Percentiles rank a stretch among this genome's conserved stretches.
phyloP scores from a whole-genome alignment of 2,797 vertebrate genomes.

The Leptodactylus fallax region DNA sequence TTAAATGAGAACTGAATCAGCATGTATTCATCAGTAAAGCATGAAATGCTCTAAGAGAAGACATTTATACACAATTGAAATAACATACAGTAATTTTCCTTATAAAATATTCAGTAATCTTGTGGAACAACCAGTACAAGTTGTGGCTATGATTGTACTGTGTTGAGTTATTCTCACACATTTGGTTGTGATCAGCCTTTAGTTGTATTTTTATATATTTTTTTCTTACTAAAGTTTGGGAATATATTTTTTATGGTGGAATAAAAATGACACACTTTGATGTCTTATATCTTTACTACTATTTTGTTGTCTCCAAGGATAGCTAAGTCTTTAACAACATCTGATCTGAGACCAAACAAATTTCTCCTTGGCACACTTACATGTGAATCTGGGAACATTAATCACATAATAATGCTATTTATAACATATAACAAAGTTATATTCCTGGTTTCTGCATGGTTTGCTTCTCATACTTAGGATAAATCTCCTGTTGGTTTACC shows the following conservation, averaged over 20 bases:
- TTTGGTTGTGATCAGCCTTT: conserved; percentile 6
- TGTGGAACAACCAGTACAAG: not conserved
- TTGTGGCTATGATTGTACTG: not conserved
- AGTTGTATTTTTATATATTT: not conserved
- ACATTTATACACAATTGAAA: not conserved
- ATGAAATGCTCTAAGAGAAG: not conserved
- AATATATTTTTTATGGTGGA: not conserved
- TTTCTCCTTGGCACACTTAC: not conserved
- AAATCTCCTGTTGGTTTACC: not conserved
- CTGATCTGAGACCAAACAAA: not conserved
- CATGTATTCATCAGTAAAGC: not conserved
- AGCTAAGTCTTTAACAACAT: not conserved
- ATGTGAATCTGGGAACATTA: conserved; percentile 2
- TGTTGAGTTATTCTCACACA: not conserved
- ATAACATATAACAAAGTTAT: not conserved
- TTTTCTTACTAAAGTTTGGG: not conserved
- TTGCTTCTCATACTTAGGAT: not conserved
- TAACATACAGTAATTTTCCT: not conserved
- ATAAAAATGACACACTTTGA: not conserved
- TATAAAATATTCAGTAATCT: not conserved
- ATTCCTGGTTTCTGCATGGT: not conserved
- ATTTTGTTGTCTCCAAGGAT: not conserved
- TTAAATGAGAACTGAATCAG: not conserved
- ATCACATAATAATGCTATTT: not conserved
- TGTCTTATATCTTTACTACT: not conserved